Conservation (phyloP, 2,888 invertebrate species). For the Drosophila ustulata region DNA sequence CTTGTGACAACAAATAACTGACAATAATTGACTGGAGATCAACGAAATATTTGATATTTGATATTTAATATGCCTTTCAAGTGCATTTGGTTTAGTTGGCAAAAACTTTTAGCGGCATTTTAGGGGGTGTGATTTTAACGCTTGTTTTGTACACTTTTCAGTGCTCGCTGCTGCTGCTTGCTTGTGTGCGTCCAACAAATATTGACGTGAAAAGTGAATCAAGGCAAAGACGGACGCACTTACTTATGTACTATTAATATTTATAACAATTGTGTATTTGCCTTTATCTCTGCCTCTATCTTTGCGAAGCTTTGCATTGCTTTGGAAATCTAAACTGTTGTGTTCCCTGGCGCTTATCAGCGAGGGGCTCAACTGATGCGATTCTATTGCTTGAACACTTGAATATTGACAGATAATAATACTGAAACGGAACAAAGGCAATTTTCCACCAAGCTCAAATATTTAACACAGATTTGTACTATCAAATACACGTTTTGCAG, state of each 20-base stretch:
- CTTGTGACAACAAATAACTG: conserved; percentile 47
- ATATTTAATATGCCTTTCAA: conserved; percentile 18
- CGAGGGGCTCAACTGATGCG: conserved; percentile 17
- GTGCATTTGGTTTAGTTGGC: conserved; percentile 29
- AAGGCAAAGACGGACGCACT: conserved; percentile 61
- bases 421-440: conserved; percentile 62
- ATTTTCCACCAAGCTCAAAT: conserved; percentile 59
- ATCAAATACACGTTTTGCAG: conserved; percentile 18
- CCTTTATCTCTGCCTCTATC: conserved; percentile 7
- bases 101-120: conserved; percentile 55
- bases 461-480: conserved; percentile 15
- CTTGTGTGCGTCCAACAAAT: conserved; percentile 49
- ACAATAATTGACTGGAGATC: conserved; percentile 32
- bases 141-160: conserved; percentile 29
- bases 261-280: conserved; percentile 5
- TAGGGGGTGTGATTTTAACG: conserved; percentile 68
- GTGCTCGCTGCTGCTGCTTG: background rate
- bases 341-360: conserved; percentile 55
- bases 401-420: conserved; percentile 54
- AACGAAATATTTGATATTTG: conserved; percentile 18
- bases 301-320: conserved; percentile 21
- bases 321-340: conserved; percentile 36
- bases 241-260: conserved; percentile 33
- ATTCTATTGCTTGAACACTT: conserved; percentile 25
- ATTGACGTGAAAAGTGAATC: conserved; percentile 62